phyloP scores from a whole-genome alignment of 1,140 invertebrate genomes.

The Listronotus oregonensis region DNA sequence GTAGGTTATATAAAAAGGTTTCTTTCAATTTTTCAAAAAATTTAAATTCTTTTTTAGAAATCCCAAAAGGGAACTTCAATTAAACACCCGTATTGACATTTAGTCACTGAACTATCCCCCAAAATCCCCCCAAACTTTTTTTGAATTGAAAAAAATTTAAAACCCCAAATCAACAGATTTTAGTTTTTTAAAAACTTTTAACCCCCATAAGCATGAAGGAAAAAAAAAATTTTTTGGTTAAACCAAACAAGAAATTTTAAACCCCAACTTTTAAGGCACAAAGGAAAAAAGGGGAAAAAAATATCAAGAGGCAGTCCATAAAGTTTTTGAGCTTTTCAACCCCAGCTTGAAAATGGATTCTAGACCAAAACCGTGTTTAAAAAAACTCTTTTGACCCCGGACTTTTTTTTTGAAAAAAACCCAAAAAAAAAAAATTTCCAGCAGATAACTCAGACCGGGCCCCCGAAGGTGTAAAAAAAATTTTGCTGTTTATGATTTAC shows the following conservation, averaged over 20 bases:
- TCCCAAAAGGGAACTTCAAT: slow-evolving; percentile 62
- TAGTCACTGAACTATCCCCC: slow-evolving; percentile 59
- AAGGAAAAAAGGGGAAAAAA: slow-evolving; percentile 58
- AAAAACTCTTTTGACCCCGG: slow-evolving; percentile 69
- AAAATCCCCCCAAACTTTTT: slow-evolving; percentile 59
- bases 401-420: slow-evolving; percentile 74
- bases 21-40: too few species aligned
- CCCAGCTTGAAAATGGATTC: slow-evolving; percentile 57
- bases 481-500: slow-evolving; percentile 64
- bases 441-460: slow-evolving; percentile 64
- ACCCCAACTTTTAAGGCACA: slow-evolving; percentile 57
- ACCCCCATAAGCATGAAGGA: slow-evolving; percentile 38
- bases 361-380: slow-evolving; percentile 65
- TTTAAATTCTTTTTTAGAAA: slow-evolving; percentile 57
- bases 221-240: slow-evolving; percentile 31
- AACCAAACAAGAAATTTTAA: slow-evolving; percentile 51
- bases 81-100: slow-evolving; percentile 66
- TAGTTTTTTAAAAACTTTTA: slow-evolving; percentile 55
- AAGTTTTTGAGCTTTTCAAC: slow-evolving; percentile 62
- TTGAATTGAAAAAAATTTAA: slow-evolving; percentile 63
- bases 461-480: slow-evolving; percentile 65
- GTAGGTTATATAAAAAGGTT: slow-evolving; percentile 54
- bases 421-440: slow-evolving; percentile 66
- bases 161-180: slow-evolving; percentile 65
- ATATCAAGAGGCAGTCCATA: slow-evolving; percentile 55